Evolutionary conservation across 2,113 vertebrate species (phyloP), one percentile per base, ranked within the genome.

Genomic region (Lates calcarifer): DNA sequence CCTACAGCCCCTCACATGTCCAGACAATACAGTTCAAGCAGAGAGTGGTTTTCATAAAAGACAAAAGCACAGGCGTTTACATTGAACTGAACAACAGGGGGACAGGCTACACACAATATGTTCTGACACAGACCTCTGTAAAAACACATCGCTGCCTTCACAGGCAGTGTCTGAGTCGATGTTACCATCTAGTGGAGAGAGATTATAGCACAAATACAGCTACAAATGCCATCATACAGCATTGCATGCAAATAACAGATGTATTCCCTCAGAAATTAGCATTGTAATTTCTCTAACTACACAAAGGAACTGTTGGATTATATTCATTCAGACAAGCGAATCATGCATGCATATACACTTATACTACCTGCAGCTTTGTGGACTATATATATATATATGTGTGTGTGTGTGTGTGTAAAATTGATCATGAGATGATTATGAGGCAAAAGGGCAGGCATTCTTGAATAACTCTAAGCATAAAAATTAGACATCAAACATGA

Each of bases 131-230:
- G 35, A 35, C 2, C 33, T 17, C 5, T 6, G 7, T 15, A 17
- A 64, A 13, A 20, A 45, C 15, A 47, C 20, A 24, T 7, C 8
- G 0, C 28, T 0, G 11, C 51, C 53, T 13, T 41, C 0, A 57
- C 24, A 5, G 11, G 26, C 24, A 74, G 14, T 75, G 14, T 70
- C 20, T 86, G 65, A 12, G 53, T 31, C 26, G 83, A 81, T 75
- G 81, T 31, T 61, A 81, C 80, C 91, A 88, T 80, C 91, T 91
- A 87, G 83, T 82, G 91, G 87, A 67, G 5, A 41, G 28, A 58
- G 35, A 15, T 2, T 5, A 33, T 10, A 81, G 26, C 28, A 55
- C 39, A 65, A 1, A 28, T 29, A 22, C 7, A 18, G 2, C 15
- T 55, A 11, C 13, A 64, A 18, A 63, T 6, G 5, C 43, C 47